Base-by-base conservation (phyloP, 2,113 vertebrate species). In the Scophthalmus maximus region DNA sequence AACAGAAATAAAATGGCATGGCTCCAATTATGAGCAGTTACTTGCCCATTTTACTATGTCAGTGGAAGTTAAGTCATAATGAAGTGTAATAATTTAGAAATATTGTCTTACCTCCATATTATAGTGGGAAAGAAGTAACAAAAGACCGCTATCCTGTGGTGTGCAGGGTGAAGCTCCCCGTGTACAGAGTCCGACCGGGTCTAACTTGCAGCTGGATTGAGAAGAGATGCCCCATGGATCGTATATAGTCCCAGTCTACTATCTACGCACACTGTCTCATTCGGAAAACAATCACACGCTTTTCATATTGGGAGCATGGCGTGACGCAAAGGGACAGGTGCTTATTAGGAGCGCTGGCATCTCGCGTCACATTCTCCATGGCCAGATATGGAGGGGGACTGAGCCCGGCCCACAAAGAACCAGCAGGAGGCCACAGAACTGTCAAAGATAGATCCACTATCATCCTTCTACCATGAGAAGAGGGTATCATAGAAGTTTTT, bases 201-300 rank as follows among this genome's bases (percentile, higher is more conserved):
- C n/a, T n/a, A n/a, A n/a, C 25, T 51, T 73, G 29, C 27, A 49
- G 56, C 17, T 68, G 52, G 82, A 66, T 66, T 26, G 38, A 42
- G 46, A 55, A 18, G 56, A 50, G 58, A 57, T 27, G 29, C 44
- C 57, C 29, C 32, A 67, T 76, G 57, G 26, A 20, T 51, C 15
- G 58, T 61, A 70, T 82, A 87, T 87, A 82, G 60, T 59, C 27
- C 44, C 38, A 36, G 53, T 46, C 51, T 63, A 62, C 47, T 62
- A 47, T 58, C 68, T 76, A 68, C 56, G 83, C 76, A 79, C 70
- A 75, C 68, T 49, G 73, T 72, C 53, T 78, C 68, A 73, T 82
- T 75, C 61, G 90, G 82, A 91, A 91, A 91, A 87, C 72, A 63
- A 91, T 93, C 91, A 90, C 88, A 91, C 49, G 86, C 40, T 79